Evolutionary conservation across 64 coral and sea anemone genomes (phyloP).

Genomic region (Dendronephthya gigantea): DNA sequence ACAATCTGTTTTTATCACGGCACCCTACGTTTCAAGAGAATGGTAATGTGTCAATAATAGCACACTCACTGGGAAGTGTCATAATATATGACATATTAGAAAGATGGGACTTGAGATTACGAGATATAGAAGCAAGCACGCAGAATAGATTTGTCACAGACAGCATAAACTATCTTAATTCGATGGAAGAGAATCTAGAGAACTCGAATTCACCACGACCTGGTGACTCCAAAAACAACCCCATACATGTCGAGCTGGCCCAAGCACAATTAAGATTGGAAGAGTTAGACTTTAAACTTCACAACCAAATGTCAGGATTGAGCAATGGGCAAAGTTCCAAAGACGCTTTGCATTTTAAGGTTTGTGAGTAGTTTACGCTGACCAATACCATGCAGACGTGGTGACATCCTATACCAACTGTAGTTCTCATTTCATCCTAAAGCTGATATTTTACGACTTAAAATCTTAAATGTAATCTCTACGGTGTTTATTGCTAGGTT

Average conservation of each 20-base stretch:
- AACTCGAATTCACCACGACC: background rate
- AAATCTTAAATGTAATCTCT: too few relatives aligned
- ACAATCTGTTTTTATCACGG: slow-evolving; percentile 55
- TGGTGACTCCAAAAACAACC: background rate
- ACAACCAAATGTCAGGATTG: background rate
- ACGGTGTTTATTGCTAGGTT: slow-evolving; percentile 27
- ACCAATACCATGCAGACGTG: background rate
- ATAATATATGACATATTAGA: slow-evolving; percentile 90
- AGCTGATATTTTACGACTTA: too few relatives aligned
- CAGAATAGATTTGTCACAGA: slow-evolving; percentile 77
- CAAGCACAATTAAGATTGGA: background rate
- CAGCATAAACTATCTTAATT: slow-evolving; percentile 54
- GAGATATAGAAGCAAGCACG: slow-evolving; percentile 34
- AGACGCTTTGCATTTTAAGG: background rate
- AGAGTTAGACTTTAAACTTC: background rate
- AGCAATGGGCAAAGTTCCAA: background rate
- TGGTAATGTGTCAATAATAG: slow-evolving; percentile 73
- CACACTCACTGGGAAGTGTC: slow-evolving; percentile 81
- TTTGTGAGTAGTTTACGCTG: background rate
- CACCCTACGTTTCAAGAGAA: slow-evolving; percentile 56
- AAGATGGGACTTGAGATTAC: slow-evolving; percentile 66
- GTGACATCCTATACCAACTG: too few relatives aligned
- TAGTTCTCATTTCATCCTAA: too few relatives aligned
- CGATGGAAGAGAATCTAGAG: background rate
- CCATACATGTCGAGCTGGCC: background rate